phyloP scores from a whole-genome alignment of 1,140 invertebrate species.

The Sinonovacula constricta region DNA sequence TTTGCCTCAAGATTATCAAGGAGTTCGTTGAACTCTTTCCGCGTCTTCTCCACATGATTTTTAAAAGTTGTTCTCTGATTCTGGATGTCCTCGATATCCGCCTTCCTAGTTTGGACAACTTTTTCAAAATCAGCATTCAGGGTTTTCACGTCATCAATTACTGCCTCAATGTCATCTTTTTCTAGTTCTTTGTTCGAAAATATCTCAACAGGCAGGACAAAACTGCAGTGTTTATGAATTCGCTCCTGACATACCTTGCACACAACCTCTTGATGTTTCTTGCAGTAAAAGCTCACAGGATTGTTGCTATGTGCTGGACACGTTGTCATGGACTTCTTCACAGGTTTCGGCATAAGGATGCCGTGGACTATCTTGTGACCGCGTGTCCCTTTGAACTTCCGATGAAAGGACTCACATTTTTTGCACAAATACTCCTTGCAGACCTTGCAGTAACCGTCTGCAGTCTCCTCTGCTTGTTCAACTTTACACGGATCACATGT shows the following conservation, averaged over 20 bases:
- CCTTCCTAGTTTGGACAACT: slow-evolving; percentile 18
- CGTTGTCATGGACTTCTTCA: slow-evolving; percentile 29
- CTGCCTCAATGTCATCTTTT: slow-evolving; percentile 23
- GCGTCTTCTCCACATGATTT: slow-evolving; percentile 1
- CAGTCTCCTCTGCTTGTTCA: slow-evolving; percentile 24
- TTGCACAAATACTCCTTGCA: slow-evolving; percentile 43
- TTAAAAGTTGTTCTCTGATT: slow-evolving; percentile 16
- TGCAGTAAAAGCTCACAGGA: slow-evolving; percentile 34
- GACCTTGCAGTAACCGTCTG: slow-evolving; percentile 28
- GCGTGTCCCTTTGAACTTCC: slow-evolving; percentile 42
- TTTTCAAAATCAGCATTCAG: slow-evolving; percentile 32
- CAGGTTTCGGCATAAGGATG: slow-evolving; percentile 38
- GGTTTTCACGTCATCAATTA: slow-evolving; percentile 4
- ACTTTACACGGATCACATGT: slow-evolving; percentile 49
- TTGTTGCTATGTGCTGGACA: slow-evolving; percentile 38
- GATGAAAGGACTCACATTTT: slow-evolving; percentile 41
- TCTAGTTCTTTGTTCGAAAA: slow-evolving; percentile 31
- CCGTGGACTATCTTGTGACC: slow-evolving; percentile 46
- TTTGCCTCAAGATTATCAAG: slow-evolving; percentile 35
- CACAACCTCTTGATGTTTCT: slow-evolving; percentile 35
- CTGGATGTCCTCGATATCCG: slow-evolving; percentile 26
- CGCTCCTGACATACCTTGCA: slow-evolving; percentile 30
- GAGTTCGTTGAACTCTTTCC: slow-evolving; percentile 29
- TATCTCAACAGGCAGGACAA: slow-evolving; percentile 28
- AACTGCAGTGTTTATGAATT: slow-evolving; percentile 30